phyloP scores from a whole-genome alignment of 2,797 vertebrate species.

The Enoplosus armatus region DNA sequence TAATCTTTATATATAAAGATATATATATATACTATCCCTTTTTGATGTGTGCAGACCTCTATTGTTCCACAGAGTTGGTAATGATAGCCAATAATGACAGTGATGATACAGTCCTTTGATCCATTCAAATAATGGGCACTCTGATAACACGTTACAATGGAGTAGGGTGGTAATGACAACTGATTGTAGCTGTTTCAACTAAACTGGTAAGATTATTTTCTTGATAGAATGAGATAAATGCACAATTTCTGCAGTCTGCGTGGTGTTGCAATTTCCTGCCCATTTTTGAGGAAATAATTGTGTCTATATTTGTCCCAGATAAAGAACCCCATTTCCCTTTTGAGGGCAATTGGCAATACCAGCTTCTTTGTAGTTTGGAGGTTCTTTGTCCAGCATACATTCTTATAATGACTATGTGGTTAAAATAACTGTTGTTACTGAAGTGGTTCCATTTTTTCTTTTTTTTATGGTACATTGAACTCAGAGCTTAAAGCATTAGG shows the following conservation, averaged over 20 bases:
- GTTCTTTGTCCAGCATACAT: slow-evolving; percentile 68
- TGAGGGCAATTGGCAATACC: slow-evolving; percentile 58
- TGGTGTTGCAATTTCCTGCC: slow-evolving; percentile 54
- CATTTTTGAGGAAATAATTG: slow-evolving; percentile 64
- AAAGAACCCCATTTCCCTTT: slow-evolving; percentile 59
- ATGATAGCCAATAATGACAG: slow-evolving; percentile 52
- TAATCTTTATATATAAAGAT: slow-evolving; percentile 56
- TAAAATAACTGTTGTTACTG: slow-evolving; percentile 75
- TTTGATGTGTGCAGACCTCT: slow-evolving; percentile 22
- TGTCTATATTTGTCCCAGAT: slow-evolving; percentile 68
- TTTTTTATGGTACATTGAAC: slow-evolving; percentile 75
- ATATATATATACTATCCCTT: not conserved
- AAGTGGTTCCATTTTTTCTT: slow-evolving; percentile 70
- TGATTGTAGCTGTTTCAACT: slow-evolving; percentile 61
- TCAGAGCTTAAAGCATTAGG: slow-evolving; percentile 68
- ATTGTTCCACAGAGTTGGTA: slow-evolving; percentile 52
- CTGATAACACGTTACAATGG: slow-evolving; percentile 55
- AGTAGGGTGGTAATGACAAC: slow-evolving; percentile 55
- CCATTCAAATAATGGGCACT: slow-evolving; percentile 53
- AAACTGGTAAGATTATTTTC: slow-evolving; percentile 58
- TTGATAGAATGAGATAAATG: slow-evolving; percentile 66
- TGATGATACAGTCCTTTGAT: slow-evolving; percentile 53
- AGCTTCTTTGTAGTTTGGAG: slow-evolving; percentile 65
- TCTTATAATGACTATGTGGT: slow-evolving; percentile 69
- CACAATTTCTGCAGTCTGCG: slow-evolving; percentile 44